phyloP scores from a whole-genome alignment of 2,888 invertebrate species.

The Odontothrips loti region DNA sequence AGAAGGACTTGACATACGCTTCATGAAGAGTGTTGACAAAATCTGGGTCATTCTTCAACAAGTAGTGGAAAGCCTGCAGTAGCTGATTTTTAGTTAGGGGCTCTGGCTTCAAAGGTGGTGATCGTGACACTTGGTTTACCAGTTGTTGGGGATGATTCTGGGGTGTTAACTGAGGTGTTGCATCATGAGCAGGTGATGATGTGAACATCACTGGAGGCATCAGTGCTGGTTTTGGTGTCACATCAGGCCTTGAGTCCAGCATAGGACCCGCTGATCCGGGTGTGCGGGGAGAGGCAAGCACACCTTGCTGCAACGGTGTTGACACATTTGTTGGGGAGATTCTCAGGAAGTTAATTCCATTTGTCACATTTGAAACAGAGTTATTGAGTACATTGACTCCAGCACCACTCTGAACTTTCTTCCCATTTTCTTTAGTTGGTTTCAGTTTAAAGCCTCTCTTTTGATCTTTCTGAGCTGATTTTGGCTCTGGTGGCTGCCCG shows the following conservation, averaged over 20 bases:
- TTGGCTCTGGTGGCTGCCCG: neutral
- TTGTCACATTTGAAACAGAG: neutral
- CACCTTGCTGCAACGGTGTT: neutral
- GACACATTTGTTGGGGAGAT: slow-evolving; percentile 27
- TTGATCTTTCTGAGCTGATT: slow-evolving; percentile 1
- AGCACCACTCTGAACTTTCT: slow-evolving; percentile 31
- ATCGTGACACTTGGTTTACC: neutral
- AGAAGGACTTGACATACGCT: slow-evolving; percentile 83
- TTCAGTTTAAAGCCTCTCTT: slow-evolving; percentile 49
- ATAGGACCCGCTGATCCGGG: slow-evolving; percentile 36
- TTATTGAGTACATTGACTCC: neutral
- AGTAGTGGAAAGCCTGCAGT: slow-evolving; percentile 80
- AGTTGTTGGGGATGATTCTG: slow-evolving; percentile 41
- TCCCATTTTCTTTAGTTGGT: slow-evolving; percentile 50
- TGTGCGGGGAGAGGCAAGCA: slow-evolving; percentile 37
- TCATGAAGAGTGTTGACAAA: slow-evolving; percentile 87
- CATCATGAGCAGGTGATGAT: slow-evolving; percentile 51
- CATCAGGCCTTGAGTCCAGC: neutral
- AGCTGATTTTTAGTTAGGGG: slow-evolving; percentile 84
- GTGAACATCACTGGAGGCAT: slow-evolving; percentile 86
- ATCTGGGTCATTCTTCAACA: slow-evolving; percentile 80
- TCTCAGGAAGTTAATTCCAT: slow-evolving; percentile 27
- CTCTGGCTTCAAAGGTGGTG: slow-evolving; percentile 51
- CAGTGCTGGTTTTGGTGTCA: slow-evolving; percentile 56
- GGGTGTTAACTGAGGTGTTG: slow-evolving; percentile 36